phyloP scores from a whole-genome alignment of 2,888 invertebrate species.

The Dromius quadrimaculatus region DNA sequence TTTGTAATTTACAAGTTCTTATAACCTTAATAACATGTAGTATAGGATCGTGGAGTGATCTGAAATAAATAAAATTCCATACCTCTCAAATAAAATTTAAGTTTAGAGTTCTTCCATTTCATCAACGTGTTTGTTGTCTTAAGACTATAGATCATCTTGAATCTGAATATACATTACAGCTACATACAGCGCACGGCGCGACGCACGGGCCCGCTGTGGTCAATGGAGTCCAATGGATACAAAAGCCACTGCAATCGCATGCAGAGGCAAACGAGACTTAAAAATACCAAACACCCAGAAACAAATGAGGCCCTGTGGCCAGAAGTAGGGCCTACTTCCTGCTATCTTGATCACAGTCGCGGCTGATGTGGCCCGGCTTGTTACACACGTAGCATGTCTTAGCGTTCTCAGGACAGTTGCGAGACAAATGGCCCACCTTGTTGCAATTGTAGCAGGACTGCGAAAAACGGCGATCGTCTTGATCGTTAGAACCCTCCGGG shows the following conservation, averaged over 20 bases:
- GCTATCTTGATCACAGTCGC: slow-evolving; percentile 87
- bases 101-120: slow-evolving; percentile 43
- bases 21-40: slow-evolving; percentile 47
- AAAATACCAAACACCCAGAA: slow-evolving; percentile 52
- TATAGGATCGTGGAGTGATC: slow-evolving; percentile 48
- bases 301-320: slow-evolving; percentile 28
- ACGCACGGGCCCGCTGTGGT: slow-evolving; percentile 14
- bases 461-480: slow-evolving; percentile 69
- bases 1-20: slow-evolving; percentile 52
- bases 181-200: slow-evolving; percentile 41
- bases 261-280: slow-evolving; percentile 40
- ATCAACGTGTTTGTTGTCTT: slow-evolving; percentile 39
- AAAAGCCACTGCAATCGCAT: slow-evolving; percentile 8
- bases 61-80: slow-evolving; percentile 46
- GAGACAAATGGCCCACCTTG: slow-evolving; percentile 91
- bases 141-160: slow-evolving; percentile 24
- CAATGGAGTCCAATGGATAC: slow-evolving; percentile 47
- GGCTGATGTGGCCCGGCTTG: slow-evolving; percentile 90
- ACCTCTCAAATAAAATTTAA: slow-evolving; percentile 40
- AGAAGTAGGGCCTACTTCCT: slow-evolving; percentile 64
- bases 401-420: slow-evolving; percentile 85
- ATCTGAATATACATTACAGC: slow-evolving; percentile 51
- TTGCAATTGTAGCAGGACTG: slow-evolving; percentile 96
- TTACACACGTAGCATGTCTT: slow-evolving; percentile 95
- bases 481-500: slow-evolving; percentile 75